Evolutionary conservation across 2,888 invertebrate genomes (phyloP).

Genomic region (Metellina segmentata): DNA sequence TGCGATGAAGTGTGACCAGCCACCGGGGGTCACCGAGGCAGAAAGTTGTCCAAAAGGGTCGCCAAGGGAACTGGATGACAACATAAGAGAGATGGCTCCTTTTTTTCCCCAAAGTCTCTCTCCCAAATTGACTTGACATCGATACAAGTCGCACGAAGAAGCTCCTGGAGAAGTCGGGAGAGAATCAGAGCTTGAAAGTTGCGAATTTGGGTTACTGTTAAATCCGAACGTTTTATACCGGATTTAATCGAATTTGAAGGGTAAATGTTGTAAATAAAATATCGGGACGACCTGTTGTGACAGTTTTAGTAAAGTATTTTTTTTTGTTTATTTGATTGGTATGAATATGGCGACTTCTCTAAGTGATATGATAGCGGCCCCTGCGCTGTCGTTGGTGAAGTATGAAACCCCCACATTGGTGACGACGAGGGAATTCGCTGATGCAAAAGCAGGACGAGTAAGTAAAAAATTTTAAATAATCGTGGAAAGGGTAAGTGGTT

Average conservation of each 20-base stretch:
- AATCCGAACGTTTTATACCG: neutral
- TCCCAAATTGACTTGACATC: neutral
- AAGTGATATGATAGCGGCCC: slow-evolving; percentile 73
- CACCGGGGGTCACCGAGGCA: slow-evolving; percentile 13
- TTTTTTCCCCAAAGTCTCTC: slow-evolving; percentile 1
- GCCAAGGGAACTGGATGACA: slow-evolving; percentile 67
- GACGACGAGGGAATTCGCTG: slow-evolving; percentile 52
- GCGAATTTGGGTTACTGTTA: neutral
- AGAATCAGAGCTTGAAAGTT: neutral
- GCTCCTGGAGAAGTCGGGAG: neutral
- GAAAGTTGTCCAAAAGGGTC: slow-evolving; percentile 56
- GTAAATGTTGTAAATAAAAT: neutral
- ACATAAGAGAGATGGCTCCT: slow-evolving; percentile 25
- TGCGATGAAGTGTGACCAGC: slow-evolving; percentile 56
- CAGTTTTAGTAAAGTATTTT: neutral
- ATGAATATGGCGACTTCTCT: slow-evolving; percentile 41
- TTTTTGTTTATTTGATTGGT: neutral
- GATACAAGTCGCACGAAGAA: too few species aligned
- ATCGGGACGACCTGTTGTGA: neutral
- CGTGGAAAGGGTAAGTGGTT: too few species aligned
- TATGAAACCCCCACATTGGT: slow-evolving; percentile 69
- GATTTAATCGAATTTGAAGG: neutral
- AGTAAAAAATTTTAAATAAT: neutral
- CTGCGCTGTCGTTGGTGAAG: slow-evolving; percentile 57
- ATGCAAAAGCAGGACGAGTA: slow-evolving; percentile 52